Percentiles rank a stretch among this genome's conserved stretches.
phyloP scores from a whole-genome alignment of 2,113 vertebrate genomes.

The Lagopus leucura region DNA sequence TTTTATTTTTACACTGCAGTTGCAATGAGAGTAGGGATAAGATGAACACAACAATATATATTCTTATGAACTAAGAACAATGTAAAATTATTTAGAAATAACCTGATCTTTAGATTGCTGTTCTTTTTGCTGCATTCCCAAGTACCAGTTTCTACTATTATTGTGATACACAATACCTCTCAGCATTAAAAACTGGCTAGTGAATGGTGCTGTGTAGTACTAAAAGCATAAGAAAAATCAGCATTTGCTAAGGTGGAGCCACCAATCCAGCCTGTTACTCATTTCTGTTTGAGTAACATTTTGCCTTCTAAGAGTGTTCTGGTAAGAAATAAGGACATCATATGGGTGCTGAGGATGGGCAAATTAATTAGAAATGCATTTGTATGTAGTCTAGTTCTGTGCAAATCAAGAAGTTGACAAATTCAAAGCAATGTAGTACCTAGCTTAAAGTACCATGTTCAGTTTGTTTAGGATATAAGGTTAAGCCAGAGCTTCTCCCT shows the following conservation, averaged over 20 bases:
- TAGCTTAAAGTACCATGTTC: neutral
- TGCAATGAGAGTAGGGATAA: conserved; percentile 2
- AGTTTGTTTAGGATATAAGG: neutral
- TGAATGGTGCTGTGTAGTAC: neutral
- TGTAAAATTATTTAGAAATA: neutral
- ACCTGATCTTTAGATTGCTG: neutral
- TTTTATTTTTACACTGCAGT: conserved; percentile 17
- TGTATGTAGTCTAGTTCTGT: neutral
- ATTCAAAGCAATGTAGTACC: neutral
- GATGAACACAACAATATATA: conserved; percentile 16
- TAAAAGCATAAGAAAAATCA: neutral
- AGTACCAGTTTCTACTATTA: neutral
- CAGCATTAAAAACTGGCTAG: neutral
- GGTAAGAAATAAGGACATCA: neutral
- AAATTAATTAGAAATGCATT: neutral
- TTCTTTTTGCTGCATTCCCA: neutral
- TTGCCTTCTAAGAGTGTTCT: neutral
- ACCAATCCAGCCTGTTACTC: neutral
- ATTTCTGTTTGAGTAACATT: neutral
- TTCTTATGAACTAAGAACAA: conserved; percentile 29
- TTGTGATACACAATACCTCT: neutral
- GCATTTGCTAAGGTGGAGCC: neutral
- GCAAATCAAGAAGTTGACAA: neutral
- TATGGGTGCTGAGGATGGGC: neutral
- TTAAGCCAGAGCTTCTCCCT: neutral